Percentiles rank a stretch among this genome's conserved stretches.
These are phyloP conservation scores for Myotis brandtii DNA, from an alignment of 2,113 vertebrate species.

Conservation along the genomic window DNA sequence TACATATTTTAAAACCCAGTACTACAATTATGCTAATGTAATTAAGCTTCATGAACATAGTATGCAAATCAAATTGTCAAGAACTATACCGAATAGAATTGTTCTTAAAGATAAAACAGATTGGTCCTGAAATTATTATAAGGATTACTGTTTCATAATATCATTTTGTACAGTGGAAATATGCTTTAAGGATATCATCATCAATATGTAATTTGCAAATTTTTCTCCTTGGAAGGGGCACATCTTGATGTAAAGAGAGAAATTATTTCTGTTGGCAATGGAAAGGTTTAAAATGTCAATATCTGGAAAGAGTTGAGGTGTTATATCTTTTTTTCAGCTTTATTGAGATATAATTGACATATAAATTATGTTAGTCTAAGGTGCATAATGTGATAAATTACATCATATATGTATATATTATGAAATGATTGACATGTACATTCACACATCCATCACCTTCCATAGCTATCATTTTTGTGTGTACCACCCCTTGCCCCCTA, in stretches of 20 bases:
- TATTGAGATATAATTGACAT: not conserved
- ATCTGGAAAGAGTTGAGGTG: not conserved
- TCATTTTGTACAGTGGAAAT: constrained; percentile 28
- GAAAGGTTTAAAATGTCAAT: not conserved
- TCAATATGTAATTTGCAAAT: constrained; percentile 51
- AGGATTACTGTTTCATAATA: constrained; percentile 66
- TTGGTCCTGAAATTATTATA: constrained; percentile 46
- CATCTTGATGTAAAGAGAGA: constrained; percentile 55
- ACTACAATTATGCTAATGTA: constrained; percentile 79
- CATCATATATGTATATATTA: not conserved
- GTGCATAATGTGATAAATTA: not conserved
- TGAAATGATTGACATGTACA: not conserved
- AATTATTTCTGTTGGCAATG: not conserved
- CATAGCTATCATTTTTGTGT: not conserved
- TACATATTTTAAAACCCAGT: constrained; percentile 40
- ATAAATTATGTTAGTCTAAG: not conserved
- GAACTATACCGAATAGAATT: constrained; percentile 65
- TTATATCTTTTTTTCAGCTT: not conserved
- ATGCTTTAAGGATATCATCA: constrained; percentile 53
- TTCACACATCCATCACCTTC: not conserved
- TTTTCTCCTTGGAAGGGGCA: constrained; percentile 46
- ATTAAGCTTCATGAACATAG: constrained; percentile 78
- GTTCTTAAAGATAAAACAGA: constrained; percentile 59
- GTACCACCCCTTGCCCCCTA: too few species aligned
- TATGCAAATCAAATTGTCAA: constrained; percentile 80